These are phyloP conservation scores for Drosophila birchii DNA, from an alignment of 2,888 invertebrate species.

Conservation along the genomic window DNA sequence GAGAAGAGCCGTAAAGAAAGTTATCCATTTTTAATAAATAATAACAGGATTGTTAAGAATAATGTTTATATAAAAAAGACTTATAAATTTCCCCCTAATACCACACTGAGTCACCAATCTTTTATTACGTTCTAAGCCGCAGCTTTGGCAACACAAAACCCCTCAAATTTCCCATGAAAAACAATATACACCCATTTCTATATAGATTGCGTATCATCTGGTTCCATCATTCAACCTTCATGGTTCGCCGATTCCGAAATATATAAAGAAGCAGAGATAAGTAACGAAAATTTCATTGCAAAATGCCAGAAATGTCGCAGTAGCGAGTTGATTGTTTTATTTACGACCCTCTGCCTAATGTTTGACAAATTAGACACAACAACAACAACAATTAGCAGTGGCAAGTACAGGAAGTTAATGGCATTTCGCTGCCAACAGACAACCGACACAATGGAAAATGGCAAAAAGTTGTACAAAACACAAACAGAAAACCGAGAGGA, in stretches of 20 bases:
- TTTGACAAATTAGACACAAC: conserved; percentile 74
- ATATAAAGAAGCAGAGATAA: conserved; percentile 15
- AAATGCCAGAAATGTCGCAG: conserved; percentile 66
- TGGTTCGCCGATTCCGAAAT: conserved; percentile 60
- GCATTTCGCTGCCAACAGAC: conserved; percentile 51
- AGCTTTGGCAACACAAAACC: not conserved
- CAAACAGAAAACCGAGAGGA: conserved; percentile 11
- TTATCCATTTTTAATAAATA: too few species aligned
- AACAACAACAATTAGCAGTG: conserved; percentile 45
- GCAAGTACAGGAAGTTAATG: conserved; percentile 69
- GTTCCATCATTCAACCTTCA: conserved; percentile 61
- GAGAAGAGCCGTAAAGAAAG: not conserved
- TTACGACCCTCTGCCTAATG: conserved; percentile 74
- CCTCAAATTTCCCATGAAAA: conserved; percentile 22
- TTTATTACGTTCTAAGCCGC: conserved; percentile 1
- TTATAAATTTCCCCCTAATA: not conserved
- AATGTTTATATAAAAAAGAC: not conserved
- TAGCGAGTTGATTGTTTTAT: conserved; percentile 77
- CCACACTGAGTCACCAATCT: not conserved
- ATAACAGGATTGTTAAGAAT: too few species aligned
- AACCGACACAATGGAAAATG: conserved; percentile 22
- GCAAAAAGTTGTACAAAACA: conserved; percentile 26
- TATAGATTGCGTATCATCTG: conserved; percentile 18
- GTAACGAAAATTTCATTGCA: conserved; percentile 39
- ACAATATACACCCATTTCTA: conserved; percentile 7